Percentiles rank a stretch among this genome's conserved stretches.
phyloP scores from a whole-genome alignment of 2,888 invertebrate species.

The Sericinus montela region DNA sequence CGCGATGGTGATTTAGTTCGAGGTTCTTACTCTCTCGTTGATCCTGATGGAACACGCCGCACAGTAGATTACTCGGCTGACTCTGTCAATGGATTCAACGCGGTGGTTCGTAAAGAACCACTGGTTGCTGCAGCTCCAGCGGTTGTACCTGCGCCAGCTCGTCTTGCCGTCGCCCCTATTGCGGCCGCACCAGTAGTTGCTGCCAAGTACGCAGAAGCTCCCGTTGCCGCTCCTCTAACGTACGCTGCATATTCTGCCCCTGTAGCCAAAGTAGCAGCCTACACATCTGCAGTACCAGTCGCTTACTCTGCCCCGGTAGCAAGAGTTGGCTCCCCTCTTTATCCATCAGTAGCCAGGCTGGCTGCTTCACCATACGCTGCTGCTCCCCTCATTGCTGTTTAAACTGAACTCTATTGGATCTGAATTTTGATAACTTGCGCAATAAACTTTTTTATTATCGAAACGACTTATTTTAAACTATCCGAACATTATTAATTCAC shows the following conservation, averaged over 20 bases:
- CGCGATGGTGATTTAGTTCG: conserved; percentile 74
- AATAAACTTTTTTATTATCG: conserved; percentile 41
- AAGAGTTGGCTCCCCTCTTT: conserved; percentile 30
- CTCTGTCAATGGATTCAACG: conserved; percentile 60
- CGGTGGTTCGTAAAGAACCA: conserved; percentile 56
- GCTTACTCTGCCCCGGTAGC: conserved; percentile 27
- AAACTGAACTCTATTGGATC: conserved; percentile 32
- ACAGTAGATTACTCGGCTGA: conserved; percentile 60
- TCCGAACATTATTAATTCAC: too few species aligned
- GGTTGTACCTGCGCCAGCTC: conserved; percentile 38
- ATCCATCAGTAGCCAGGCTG: conserved; percentile 33
- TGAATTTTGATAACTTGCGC: conserved; percentile 43
- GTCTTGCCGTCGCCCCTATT: conserved; percentile 35
- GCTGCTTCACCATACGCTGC: conserved; percentile 37
- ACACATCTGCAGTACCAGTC: conserved; percentile 19
- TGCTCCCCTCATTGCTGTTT: conserved; percentile 45
- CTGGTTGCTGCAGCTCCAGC: conserved; percentile 44
- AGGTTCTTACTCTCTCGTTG: conserved; percentile 58
- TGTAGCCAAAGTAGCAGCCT: conserved; percentile 22
- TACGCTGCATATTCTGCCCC: conserved; percentile 27
- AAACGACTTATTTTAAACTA: background rate
- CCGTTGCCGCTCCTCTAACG: conserved; percentile 34
- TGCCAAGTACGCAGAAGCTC: conserved; percentile 28
- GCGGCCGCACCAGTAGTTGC: conserved; percentile 29
- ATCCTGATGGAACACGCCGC: conserved; percentile 61